Conservation (phyloP, 64 coral and sea anemone species). For the Catalaphyllia jardinei region DNA sequence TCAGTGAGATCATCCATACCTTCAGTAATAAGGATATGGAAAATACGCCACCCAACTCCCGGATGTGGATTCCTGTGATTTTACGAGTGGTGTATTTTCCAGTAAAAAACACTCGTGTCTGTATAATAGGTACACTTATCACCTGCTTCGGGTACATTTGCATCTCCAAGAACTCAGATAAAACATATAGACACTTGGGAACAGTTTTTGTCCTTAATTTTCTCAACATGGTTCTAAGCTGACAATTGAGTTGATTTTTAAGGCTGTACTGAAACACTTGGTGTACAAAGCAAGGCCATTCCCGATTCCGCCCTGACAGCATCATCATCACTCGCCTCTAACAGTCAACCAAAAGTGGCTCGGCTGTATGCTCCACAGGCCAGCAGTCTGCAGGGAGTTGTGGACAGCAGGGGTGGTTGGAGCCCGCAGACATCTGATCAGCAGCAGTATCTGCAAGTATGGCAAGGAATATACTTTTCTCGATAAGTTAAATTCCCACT, state of each 20-base stretch:
- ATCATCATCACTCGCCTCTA: conserved; percentile 59
- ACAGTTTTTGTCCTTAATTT: too few relatives aligned
- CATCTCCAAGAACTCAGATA: too few relatives aligned
- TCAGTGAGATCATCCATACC: too few relatives aligned
- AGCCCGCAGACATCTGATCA: conserved; percentile 70
- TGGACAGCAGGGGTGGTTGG: conserved; percentile 89
- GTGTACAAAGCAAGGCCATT: conserved; percentile 75
- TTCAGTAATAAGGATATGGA: too few relatives aligned
- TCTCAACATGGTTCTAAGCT: background rate
- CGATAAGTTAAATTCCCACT: too few relatives aligned
- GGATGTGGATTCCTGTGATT: too few relatives aligned
- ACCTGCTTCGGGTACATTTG: too few relatives aligned
- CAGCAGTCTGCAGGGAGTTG: conserved; percentile 59
- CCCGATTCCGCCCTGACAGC: conserved; percentile 79
- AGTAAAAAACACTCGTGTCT: too few relatives aligned
- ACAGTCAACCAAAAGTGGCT: conserved; percentile 55
- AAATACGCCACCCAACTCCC: too few relatives aligned
- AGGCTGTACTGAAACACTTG: conserved; percentile 89
- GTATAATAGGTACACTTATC: too few relatives aligned
- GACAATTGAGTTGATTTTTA: background rate
- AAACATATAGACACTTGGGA: too few relatives aligned
- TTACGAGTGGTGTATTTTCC: too few relatives aligned
- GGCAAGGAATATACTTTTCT: background rate
- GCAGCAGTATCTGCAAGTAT: conserved; percentile 85
- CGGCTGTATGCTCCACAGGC: conserved; percentile 60